Conservation (phyloP, 2,888 invertebrate genomes). For the Antheraea assamensis region DNA sequence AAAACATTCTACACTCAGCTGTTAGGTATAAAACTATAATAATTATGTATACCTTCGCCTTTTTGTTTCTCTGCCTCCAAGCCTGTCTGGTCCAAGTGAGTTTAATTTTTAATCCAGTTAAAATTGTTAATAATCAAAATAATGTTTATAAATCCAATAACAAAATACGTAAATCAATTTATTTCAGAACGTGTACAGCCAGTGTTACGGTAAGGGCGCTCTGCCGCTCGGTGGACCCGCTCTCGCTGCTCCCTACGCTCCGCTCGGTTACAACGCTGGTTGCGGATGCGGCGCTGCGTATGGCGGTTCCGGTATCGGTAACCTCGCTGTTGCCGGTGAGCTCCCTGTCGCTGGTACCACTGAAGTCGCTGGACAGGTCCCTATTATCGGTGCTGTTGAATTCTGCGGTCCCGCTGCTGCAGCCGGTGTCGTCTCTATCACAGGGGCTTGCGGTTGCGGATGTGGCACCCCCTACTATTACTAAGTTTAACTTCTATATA, state of each 20-base stretch:
- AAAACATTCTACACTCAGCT: constrained; percentile 4
- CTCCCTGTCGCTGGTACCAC: constrained; percentile 44
- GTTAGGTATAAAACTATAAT: background rate
- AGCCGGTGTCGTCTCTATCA: constrained; percentile 34
- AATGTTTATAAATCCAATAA: background rate
- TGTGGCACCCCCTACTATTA: background rate
- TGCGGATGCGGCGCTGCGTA: constrained; percentile 20
- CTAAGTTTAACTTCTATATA: too few relatives aligned
- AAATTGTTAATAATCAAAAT: background rate
- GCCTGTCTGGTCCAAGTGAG: constrained; percentile 30
- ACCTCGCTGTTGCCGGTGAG: constrained; percentile 41
- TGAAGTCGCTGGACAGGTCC: constrained; percentile 38
- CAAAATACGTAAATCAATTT: background rate
- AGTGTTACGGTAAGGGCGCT: constrained; percentile 8
- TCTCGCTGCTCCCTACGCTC: constrained; percentile 15
- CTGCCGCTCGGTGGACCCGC: background rate
- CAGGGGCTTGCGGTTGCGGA: background rate
- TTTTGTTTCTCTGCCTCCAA: constrained; percentile 37
- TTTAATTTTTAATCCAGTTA: background rate
- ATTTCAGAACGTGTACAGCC: constrained; percentile 13
- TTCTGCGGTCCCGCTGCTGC: constrained; percentile 36
- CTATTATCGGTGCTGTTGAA: constrained; percentile 42
- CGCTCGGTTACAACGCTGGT: constrained; percentile 19
- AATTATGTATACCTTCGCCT: constrained; percentile 37
- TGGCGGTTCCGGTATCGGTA: constrained; percentile 38